Evolutionary conservation across 2,113 vertebrate genomes (phyloP), one percentile per base, ranked within the genome.

Genomic region (Anhinga rufa): DNA sequence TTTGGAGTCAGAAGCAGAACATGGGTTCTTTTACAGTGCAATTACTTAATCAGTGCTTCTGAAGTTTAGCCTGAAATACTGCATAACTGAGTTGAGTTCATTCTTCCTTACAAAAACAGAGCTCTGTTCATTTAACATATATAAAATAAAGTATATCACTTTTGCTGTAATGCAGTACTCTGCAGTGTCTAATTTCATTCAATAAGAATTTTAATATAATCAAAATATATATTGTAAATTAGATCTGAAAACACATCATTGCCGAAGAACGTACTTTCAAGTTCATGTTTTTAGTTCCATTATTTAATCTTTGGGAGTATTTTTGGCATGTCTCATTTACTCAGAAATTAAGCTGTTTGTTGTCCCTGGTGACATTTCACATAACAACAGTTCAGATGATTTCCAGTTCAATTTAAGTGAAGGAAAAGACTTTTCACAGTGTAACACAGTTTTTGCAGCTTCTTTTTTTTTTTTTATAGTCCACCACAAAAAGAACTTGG

Each of bases 11-110:
- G 78, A 93, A 92, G 83, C 36, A 92, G 69, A 97, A 92, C 10
- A 55, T 38, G 82, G 17, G 22, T 49, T 94, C 42, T 91, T 96
- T 96, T 92, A 78, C 38, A 92, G 10, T 78, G 72, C 55, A 97
- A 74, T 97, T 97, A 95, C 85, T 96, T 96, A 94, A 97, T 95
- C 91, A 85, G 76, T 82, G 51, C 66, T 75, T 76, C 92, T 94
- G 70, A 95, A 95, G 52, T 93, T 96, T 77, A 96, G n/a, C 72
- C 42, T 79, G 77, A 80, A 92, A 31, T 89, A 72, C 69, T 88
- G 28, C 61, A 32, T 46, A 88, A 61, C 54, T 78, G 71, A 91
- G 6, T 0, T 0, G 64, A 88, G 20, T 36, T 96, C 40, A 29
- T 82, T 90, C 61, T 57, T 88, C 52, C 36, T 55, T 29, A 57